Percentiles rank a stretch among this genome's conserved stretches.
Evolutionary conservation across 1,140 invertebrate genomes (phyloP).

Genomic region (Atopsyche davidsoni): DNA sequence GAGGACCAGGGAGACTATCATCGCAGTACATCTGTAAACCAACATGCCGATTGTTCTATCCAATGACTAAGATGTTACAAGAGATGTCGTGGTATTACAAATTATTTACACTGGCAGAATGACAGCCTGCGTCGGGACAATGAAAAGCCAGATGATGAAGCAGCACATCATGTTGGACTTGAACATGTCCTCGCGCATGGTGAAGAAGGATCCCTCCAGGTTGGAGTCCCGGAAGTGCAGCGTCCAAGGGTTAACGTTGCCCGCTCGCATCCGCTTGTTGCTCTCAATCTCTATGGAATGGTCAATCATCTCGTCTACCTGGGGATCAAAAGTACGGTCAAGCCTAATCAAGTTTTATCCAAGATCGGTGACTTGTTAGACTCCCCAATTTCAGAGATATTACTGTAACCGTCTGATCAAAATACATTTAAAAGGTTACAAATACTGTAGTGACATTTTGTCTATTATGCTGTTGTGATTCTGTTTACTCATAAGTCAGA

Average conservation of each 20-base stretch:
- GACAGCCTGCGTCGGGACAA: constrained; percentile 70
- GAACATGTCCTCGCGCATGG: constrained; percentile 88
- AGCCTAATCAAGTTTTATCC: no score
- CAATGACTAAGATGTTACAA: neutral
- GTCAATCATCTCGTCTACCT: constrained; percentile 83
- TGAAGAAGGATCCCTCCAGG: constrained; percentile 60
- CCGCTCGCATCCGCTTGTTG: constrained; percentile 83
- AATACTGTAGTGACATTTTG: no score
- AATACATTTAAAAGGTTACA: no score
- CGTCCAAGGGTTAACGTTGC: constrained; percentile 81
- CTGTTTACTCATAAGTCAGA: no score
- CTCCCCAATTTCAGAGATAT: no score
- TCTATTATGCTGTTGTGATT: no score
- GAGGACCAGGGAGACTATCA: constrained; percentile 52
- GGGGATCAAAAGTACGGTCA: no score
- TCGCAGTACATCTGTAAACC: constrained; percentile 47
- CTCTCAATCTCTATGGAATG: constrained; percentile 88
- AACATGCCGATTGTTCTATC: neutral
- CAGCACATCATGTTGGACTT: constrained; percentile 92
- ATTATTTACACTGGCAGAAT: constrained; percentile 66
- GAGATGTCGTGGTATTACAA: neutral
- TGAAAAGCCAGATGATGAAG: constrained; percentile 84
- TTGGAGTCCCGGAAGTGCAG: constrained; percentile 71
- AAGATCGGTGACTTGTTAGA: no score
- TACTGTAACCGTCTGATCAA: no score